These are phyloP conservation scores for Poeciliopsis prolifica DNA, from an alignment of 2,113 vertebrate species.

Conservation along the genomic window DNA sequence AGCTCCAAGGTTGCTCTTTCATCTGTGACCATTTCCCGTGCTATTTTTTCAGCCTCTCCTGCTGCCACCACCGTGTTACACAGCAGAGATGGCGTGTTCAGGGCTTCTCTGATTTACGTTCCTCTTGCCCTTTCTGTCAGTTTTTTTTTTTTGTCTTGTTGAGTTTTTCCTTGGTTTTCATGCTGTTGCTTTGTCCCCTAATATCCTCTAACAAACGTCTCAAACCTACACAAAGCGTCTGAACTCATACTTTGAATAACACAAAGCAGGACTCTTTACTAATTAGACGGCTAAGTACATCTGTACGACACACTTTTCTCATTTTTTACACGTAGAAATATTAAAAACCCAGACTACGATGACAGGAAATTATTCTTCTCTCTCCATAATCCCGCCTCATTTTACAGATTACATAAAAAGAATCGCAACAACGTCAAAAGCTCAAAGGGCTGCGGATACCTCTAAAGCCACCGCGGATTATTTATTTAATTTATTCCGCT, in stretches of 20 bases:
- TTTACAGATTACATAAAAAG: too few species aligned
- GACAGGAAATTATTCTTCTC: not conserved
- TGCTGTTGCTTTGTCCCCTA: not conserved
- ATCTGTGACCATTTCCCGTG: too few species aligned
- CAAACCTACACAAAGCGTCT: not conserved
- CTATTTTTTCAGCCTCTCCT: too few species aligned
- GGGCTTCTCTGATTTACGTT: too few species aligned
- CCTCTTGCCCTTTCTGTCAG: too few species aligned
- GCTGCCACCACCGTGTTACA: too few species aligned
- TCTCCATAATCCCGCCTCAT: too few species aligned
- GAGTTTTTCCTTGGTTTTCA: not conserved
- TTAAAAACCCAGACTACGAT: too few species aligned
- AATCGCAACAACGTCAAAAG: too few species aligned
- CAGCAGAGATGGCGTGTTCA: too few species aligned
- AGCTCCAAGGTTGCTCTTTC: too few species aligned
- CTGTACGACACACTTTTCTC: not conserved
- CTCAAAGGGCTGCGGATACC: not conserved
- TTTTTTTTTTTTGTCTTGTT: too few species aligned
- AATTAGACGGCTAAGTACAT: not conserved
- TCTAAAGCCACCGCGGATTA: constrained; percentile 65
- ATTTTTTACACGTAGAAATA: not conserved
- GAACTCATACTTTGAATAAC: not conserved
- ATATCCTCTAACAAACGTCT: not conserved
- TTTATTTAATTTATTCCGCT: constrained; percentile 75
- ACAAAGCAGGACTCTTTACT: not conserved